Evolutionary conservation across 2,797 vertebrate species (phyloP), one percentile per base, ranked within the genome.

Genomic region (Toxotes lorentzi): DNA sequence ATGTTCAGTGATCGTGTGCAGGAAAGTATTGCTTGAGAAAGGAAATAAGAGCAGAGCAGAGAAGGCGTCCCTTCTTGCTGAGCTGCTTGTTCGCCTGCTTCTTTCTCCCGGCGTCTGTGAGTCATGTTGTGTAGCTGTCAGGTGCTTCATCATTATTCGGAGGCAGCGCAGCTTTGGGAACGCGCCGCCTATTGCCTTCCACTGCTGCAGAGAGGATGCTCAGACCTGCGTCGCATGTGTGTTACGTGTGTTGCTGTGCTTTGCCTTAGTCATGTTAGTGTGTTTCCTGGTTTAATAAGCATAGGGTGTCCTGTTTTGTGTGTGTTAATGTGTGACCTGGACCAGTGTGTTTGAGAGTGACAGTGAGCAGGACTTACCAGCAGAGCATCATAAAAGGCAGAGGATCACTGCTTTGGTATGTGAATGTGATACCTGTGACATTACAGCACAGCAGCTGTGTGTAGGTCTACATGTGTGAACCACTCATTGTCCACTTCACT

Each of bases 61-160:
- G 34, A 8, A 69, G 47, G 59, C 24, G 34, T 58, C 5, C 27
- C 54, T 72, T 30, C 14, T 63, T 19, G 27, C 61, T 1, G 62
- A 70, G 73, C 71, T 45, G 68, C 82, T 63, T n/a, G 0, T n/a
- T 32, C 12, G 24, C 21, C 54, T 59, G 65, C 65, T 65, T 69
- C 82, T 34, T 74, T 72, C 70, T 67, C 51, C 19, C 2, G 32
- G 34, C 16, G 7, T 61, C 51, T 74, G 69, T 71, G 85, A 77
- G 50, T 82, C 85, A 67, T 69, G 81, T 78, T 51, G 60, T 43
- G 74, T 69, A 47, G 69, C 75, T 73, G 67, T 75, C 67, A 34
- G 77, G 6, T 34, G 73, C 75, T 86, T 86, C 80, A 70, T 89
- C 72, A 23, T 80, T 60, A 80, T 84, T 81, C 81, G 59, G 62